Evolutionary conservation across 2,797 vertebrate species (phyloP).

Genomic region (Clarias platycephalus): DNA sequence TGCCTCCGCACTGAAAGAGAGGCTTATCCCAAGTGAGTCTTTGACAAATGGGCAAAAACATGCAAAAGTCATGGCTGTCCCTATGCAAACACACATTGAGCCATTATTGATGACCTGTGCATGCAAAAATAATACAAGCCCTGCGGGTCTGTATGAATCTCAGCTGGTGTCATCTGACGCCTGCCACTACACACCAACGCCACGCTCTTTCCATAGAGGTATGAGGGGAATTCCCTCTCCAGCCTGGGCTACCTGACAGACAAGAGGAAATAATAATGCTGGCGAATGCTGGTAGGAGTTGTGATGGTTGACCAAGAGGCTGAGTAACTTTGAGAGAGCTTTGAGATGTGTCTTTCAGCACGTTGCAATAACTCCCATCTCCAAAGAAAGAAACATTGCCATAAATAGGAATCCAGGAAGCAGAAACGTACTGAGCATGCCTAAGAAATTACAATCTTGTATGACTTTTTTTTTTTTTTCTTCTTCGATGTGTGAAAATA

Average conservation of each 20-base stretch:
- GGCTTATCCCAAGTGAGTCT: constrained; percentile 56
- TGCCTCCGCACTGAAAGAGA: constrained; percentile 54
- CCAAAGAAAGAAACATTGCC: neutral
- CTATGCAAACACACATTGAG: constrained; percentile 69
- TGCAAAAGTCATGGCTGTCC: constrained; percentile 62
- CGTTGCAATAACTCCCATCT: neutral
- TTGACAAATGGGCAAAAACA: constrained; percentile 74
- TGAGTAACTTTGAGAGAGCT: constrained; percentile 14
- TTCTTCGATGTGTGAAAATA: constrained; percentile 10
- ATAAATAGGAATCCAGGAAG: neutral
- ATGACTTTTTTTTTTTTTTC: neutral
- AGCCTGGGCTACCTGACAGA: constrained; percentile 52
- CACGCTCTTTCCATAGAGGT: constrained; percentile 58
- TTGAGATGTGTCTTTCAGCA: constrained; percentile 39
- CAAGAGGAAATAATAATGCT: constrained; percentile 52
- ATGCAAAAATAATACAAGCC: constrained; percentile 60
- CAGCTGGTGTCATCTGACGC: constrained; percentile 51
- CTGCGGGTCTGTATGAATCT: constrained; percentile 61
- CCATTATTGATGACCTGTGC: constrained; percentile 67
- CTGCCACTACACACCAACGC: constrained; percentile 53
- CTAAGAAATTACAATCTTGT: neutral
- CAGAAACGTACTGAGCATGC: neutral
- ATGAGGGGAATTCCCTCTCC: constrained; percentile 61
- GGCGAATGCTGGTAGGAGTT: constrained; percentile 42
- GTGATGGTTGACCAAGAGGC: constrained; percentile 54